phyloP scores from a whole-genome alignment of 2,113 vertebrate genomes.

The Grus americana region DNA sequence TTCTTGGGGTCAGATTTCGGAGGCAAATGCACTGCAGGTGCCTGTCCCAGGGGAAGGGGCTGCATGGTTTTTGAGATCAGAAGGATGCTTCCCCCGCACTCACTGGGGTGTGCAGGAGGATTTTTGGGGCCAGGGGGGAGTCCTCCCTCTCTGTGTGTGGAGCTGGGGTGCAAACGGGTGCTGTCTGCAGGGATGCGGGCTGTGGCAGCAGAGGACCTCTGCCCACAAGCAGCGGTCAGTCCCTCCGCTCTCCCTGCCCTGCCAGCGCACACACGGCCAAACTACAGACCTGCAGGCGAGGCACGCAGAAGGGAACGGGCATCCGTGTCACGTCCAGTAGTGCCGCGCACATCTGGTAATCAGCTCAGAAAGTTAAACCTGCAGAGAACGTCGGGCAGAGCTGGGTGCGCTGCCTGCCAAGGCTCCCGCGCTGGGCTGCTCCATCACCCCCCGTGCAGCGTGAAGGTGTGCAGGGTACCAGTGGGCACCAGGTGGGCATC shows the following conservation, averaged over 20 bases:
- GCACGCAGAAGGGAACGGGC: neutral
- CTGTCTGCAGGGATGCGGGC: neutral
- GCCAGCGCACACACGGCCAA: neutral
- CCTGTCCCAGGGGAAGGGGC: neutral
- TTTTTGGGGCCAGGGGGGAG: neutral
- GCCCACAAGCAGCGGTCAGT: accelerated
- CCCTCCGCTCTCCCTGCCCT: neutral
- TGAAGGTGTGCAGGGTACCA: neutral
- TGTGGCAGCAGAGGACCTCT: neutral
- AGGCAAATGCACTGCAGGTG: neutral
- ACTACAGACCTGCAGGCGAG: neutral
- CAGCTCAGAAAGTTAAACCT: neutral
- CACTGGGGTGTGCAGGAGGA: neutral
- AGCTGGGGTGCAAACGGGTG: neutral
- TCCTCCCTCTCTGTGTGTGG: neutral
- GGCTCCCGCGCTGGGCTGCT: neutral
- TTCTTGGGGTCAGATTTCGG: neutral
- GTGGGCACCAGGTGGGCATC: neutral
- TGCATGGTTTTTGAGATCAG: accelerated
- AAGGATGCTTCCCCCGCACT: neutral
- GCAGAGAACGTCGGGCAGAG: neutral
- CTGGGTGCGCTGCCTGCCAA: too few relatives aligned
- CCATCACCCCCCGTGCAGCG: neutral
- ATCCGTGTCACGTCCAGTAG: neutral
- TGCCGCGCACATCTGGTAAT: neutral